A percentile compares a stretch with the other conserved stretches of the same genome.
Conservation (phyloP, 2,113 vertebrate genomes). For the Brienomyrus brachyistius region DNA sequence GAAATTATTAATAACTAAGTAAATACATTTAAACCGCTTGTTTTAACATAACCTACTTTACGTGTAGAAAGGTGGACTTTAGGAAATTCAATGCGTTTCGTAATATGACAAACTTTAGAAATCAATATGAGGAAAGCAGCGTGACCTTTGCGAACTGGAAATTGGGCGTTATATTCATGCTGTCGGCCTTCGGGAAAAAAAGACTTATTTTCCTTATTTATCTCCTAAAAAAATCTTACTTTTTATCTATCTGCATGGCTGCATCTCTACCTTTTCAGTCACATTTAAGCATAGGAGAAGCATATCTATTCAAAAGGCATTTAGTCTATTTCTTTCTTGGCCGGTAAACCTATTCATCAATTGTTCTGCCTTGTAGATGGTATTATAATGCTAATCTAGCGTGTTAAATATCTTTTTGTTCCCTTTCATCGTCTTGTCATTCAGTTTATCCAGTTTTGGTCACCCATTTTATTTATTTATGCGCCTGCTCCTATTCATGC, state of each 20-base stretch:
- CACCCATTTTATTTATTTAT: constrained; percentile 99
- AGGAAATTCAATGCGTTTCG: neutral
- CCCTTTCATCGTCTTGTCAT: constrained; percentile 99
- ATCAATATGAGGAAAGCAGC: neutral
- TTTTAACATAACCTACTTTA: neutral
- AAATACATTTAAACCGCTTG: neutral
- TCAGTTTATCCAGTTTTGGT: constrained; percentile 99
- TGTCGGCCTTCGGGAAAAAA: neutral
- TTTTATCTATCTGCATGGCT: constrained; percentile 70
- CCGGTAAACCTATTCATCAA: constrained; percentile 99
- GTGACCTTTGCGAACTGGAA: neutral
- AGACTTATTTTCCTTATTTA: neutral
- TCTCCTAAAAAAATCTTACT: constrained; percentile 35
- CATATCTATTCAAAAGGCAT: constrained; percentile 99
- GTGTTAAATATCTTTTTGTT: constrained; percentile 99
- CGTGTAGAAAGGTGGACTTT: neutral
- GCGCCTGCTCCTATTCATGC: constrained; percentile 97
- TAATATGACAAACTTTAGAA: neutral
- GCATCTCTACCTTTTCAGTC: constrained; percentile 82
- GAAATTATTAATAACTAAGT: neutral
- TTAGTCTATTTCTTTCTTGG: constrained; percentile 99
- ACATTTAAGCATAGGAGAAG: constrained; percentile 62
- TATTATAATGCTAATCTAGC: constrained; percentile 99
- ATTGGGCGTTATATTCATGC: neutral
- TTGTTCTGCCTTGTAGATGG: constrained; percentile 99